These are phyloP conservation scores for Anaspis maculata DNA, from an alignment of 2,888 invertebrate species.

Conservation along the genomic window DNA sequence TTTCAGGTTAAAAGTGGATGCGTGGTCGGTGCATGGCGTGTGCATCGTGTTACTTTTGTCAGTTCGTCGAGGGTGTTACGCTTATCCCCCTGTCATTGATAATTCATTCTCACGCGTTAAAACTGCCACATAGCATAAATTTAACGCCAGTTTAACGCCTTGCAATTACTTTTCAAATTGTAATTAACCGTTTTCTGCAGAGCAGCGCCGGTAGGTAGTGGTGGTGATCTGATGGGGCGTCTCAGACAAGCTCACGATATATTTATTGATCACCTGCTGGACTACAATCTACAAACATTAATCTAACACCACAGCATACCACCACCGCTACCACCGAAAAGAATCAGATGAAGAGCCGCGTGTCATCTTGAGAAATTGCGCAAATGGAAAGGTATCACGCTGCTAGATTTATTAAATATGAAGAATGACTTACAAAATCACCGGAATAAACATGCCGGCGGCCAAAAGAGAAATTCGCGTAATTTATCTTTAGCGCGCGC, in stretches of 20 bases:
- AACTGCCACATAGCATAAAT: slow-evolving; percentile 10
- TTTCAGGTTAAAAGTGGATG: too few species aligned
- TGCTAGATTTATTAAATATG: slow-evolving; percentile 11
- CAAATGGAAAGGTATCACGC: slow-evolving; percentile 14
- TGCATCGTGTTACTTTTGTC: slow-evolving; percentile 14
- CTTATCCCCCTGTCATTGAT: slow-evolving; percentile 20
- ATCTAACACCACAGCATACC: too few species aligned
- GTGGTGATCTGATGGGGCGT: slow-evolving; percentile 11
- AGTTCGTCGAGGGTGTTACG: slow-evolving; percentile 17
- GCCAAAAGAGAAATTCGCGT: too few species aligned
- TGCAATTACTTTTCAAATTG: slow-evolving; percentile 21
- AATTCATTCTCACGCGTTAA: slow-evolving; percentile 22
- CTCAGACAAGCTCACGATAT: slow-evolving; percentile 13
- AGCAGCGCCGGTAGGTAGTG: neutral
- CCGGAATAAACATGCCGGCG: too few species aligned
- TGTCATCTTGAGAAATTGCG: slow-evolving; percentile 15
- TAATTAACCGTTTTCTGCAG: slow-evolving; percentile 22
- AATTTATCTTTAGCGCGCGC: too few species aligned
- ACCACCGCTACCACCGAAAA: slow-evolving; percentile 4
- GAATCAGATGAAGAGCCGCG: slow-evolving; percentile 6
- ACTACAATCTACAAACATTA: slow-evolving; percentile 12
- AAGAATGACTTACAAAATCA: slow-evolving; percentile 9
- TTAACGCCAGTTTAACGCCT: slow-evolving; percentile 14
- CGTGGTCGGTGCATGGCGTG: slow-evolving; percentile 19
- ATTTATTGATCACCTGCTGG: slow-evolving; percentile 11